A percentile compares a stretch with the other conserved stretches of the same genome.
These are phyloP conservation scores for Ammodytes dubius DNA, from an alignment of 2,113 vertebrate species.

Conservation along the genomic window DNA sequence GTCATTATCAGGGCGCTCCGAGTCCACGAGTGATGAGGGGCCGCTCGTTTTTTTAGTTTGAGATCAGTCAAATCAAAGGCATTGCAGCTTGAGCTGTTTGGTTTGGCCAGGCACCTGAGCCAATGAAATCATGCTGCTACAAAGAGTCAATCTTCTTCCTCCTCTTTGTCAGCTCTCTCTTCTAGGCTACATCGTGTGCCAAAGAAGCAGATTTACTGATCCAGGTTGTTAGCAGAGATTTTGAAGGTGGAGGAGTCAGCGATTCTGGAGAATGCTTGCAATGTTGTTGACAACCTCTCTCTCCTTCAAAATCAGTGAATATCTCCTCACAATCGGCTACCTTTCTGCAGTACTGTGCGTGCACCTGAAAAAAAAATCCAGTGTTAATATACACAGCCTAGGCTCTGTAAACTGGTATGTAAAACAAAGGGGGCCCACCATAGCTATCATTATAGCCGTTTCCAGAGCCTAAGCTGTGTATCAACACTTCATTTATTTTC, in stretches of 20 bases:
- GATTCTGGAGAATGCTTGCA: too few species aligned
- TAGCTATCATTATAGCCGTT: too few species aligned
- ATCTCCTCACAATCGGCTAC: too few species aligned
- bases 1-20: constrained; percentile 50
- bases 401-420: too few species aligned
- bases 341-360: too few species aligned
- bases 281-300: too few species aligned
- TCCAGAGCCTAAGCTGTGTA: too few species aligned
- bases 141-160: constrained; percentile 63
- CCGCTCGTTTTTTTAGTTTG: constrained; percentile 56
- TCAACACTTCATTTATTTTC: too few species aligned
- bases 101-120: constrained; percentile 67
- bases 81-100: constrained; percentile 62
- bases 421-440: too few species aligned
- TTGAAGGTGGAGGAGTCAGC: constrained; percentile 3
- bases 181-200: constrained; percentile 41
- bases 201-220: constrained; percentile 61
- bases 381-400: too few species aligned
- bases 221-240: constrained; percentile 48
- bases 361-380: too few species aligned
- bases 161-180: constrained; percentile 45
- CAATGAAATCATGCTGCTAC: constrained; percentile 63
- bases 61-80: constrained; percentile 34
- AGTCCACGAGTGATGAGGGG: constrained; percentile 35
- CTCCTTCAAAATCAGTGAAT: too few species aligned